These are phyloP conservation scores for Amiota communis DNA, from an alignment of 2,888 invertebrate genomes.

Conservation along the genomic window DNA sequence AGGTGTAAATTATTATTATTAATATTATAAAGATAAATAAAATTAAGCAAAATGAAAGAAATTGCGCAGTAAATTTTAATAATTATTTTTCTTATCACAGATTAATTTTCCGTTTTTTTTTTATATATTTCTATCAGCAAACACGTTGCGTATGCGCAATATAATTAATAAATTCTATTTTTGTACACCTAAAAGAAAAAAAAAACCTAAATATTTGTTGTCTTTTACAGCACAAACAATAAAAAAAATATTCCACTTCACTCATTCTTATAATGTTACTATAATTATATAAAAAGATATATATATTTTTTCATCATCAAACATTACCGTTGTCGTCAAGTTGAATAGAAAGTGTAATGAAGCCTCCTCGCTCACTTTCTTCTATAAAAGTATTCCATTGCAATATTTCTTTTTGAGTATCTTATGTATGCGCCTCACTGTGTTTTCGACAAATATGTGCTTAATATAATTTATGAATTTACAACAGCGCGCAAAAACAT, in stretches of 20 bases:
- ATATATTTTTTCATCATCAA: neutral
- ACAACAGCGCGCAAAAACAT: conserved; percentile 2
- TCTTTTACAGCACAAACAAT: neutral
- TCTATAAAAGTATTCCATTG: neutral
- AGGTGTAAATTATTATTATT: neutral
- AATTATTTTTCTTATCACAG: neutral
- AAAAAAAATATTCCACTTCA: conserved; percentile 19
- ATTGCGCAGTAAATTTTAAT: neutral
- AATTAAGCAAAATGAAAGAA: neutral
- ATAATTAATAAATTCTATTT: conserved; percentile 17
- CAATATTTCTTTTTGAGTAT: neutral
- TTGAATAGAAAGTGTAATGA: no score
- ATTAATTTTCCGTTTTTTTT: neutral
- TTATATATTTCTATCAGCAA: neutral
- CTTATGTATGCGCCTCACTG: neutral
- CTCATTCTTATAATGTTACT: conserved; percentile 6
- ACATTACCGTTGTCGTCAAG: neutral
- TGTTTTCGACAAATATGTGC: neutral
- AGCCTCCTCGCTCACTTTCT: no score
- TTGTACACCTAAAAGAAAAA: neutral
- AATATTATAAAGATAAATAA: neutral
- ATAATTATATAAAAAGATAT: neutral
- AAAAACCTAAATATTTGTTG: conserved; percentile 1
- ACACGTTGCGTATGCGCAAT: conserved; percentile 6
- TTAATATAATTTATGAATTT: conserved; percentile 8